Evolutionary conservation across 2,113 vertebrate species (phyloP), one percentile per base, ranked within the genome.

Genomic region (Perca schrenkii): DNA sequence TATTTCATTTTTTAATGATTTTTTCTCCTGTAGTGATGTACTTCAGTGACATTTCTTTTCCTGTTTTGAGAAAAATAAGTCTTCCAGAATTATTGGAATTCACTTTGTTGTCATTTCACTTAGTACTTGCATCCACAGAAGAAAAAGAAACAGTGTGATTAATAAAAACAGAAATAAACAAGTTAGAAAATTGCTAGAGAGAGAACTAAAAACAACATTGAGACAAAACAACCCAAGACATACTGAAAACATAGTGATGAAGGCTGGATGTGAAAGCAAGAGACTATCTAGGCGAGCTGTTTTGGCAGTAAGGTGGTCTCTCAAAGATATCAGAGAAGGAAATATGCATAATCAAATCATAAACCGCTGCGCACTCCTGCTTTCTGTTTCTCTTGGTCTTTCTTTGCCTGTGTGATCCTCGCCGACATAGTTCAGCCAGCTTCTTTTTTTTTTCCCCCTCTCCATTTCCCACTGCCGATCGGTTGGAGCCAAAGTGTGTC

Each of bases 401-500:
- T 31, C 16, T 75, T 53, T 43, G 12, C 28, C 28, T 6, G 21
- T 22, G 21, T 22, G 54, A 31, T 68, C 43, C 15, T 56, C n/a
- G 31, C 31, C 31, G 31, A 34, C 75, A 79, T 11, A 75, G 46
- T 57, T 74, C 34, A 79, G 31, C 25, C 66, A 52, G 46, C 21
- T 25, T 2, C 10, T 43, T 6, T 43, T 2, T 43, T 40, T 40
- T 11, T 43, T 10, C 28, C 28, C 28, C 28, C 28, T 70, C 50
- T 62, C 71, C 31, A 58, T 68, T 75, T 40, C 68, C 71, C 31
- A 21, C 21, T 53, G 54, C 15, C 0, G 1, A 28, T 40, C 10
- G 11, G 4, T 63, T 50, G 6, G 22, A 78, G 66, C 1, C 40
- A n/a, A 7, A 65, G 54, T 19, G 52, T 65, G 56, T 43, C 62